A percentile compares a stretch with the other conserved stretches of the same genome.
Conservation (phyloP, 2,888 invertebrate species). For the Spisula solida region DNA sequence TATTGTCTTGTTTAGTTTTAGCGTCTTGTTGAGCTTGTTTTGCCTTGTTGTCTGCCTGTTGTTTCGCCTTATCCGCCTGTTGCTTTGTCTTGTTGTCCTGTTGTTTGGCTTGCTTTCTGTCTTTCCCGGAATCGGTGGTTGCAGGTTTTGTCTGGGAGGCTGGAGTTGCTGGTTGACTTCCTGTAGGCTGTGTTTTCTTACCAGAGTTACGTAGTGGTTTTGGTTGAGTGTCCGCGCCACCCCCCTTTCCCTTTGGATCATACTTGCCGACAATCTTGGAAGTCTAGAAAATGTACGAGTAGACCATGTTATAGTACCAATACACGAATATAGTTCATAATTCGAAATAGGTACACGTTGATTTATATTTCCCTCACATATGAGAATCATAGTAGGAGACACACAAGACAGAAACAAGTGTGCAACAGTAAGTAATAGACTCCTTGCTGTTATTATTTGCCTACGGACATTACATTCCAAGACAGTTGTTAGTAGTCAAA, state of each 20-base stretch:
- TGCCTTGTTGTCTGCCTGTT: neutral
- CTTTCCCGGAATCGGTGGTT: slow-evolving; percentile 23
- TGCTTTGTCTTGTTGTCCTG: slow-evolving; percentile 35
- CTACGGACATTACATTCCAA: too few species aligned
- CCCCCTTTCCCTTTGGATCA: slow-evolving; percentile 47
- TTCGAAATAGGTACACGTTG: too few species aligned
- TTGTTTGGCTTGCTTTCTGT: slow-evolving; percentile 48
- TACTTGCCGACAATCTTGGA: slow-evolving; percentile 63
- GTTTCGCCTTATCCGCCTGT: slow-evolving; percentile 32
- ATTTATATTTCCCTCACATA: too few species aligned
- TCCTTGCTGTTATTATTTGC: too few species aligned
- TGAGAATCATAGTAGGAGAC: too few species aligned
- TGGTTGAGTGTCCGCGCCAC: slow-evolving; percentile 29
- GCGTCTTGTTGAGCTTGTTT: neutral
- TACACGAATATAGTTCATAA: neutral
- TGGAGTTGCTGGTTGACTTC: slow-evolving; percentile 46
- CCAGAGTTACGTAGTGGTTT: slow-evolving; percentile 52
- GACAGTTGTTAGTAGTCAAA: too few species aligned
- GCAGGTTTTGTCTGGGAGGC: neutral
- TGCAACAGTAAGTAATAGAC: too few species aligned
- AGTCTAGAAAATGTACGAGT: slow-evolving; percentile 34
- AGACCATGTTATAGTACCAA: neutral
- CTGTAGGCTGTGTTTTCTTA: slow-evolving; percentile 38
- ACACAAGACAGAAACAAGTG: too few species aligned
- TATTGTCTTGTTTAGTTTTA: slow-evolving; percentile 4